Percentiles rank a stretch among this genome's conserved stretches.
Evolutionary conservation across 2,888 invertebrate genomes (phyloP).

Genomic region (Trachelus iudaicus): DNA sequence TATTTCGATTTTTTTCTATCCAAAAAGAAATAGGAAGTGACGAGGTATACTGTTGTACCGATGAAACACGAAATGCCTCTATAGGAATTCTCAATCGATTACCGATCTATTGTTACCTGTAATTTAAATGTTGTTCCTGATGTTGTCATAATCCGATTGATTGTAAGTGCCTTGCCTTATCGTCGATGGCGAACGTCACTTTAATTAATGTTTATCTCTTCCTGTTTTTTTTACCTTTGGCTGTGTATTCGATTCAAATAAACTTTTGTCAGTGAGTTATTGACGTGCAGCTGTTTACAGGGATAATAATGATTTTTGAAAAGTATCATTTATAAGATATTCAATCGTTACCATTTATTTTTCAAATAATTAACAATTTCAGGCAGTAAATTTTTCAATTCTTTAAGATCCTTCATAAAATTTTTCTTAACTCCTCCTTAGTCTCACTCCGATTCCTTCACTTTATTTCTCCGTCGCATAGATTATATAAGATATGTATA

Average conservation of each 20-base stretch:
- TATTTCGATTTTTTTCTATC: not conserved
- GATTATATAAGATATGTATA: slow-evolving; percentile 56
- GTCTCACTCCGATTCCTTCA: slow-evolving; percentile 15
- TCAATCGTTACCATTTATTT: slow-evolving; percentile 44
- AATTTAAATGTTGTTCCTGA: not conserved
- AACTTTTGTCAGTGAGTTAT: slow-evolving; percentile 17
- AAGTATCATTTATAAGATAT: not conserved
- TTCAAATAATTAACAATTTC: slow-evolving; percentile 59
- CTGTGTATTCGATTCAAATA: slow-evolving; percentile 19
- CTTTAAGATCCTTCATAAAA: slow-evolving; percentile 20
- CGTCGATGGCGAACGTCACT: not conserved
- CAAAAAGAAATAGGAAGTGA: not conserved
- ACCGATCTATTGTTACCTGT: not conserved
- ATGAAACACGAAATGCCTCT: not conserved
- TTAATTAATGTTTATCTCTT: slow-evolving; percentile 18
- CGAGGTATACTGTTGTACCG: not conserved
- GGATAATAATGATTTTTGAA: slow-evolving; percentile 10
- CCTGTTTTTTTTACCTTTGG: slow-evolving; percentile 29
- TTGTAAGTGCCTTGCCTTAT: not conserved
- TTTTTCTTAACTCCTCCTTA: slow-evolving; percentile 15
- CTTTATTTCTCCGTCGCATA: slow-evolving; percentile 25
- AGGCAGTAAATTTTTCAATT: slow-evolving; percentile 39
- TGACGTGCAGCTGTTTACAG: not conserved
- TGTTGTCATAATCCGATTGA: not conserved
- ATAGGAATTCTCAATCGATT: slow-evolving; percentile 7